These are phyloP conservation scores for Cynodonichthys magdalenae DNA, from an alignment of 2,797 vertebrate species.

Conservation along the genomic window DNA sequence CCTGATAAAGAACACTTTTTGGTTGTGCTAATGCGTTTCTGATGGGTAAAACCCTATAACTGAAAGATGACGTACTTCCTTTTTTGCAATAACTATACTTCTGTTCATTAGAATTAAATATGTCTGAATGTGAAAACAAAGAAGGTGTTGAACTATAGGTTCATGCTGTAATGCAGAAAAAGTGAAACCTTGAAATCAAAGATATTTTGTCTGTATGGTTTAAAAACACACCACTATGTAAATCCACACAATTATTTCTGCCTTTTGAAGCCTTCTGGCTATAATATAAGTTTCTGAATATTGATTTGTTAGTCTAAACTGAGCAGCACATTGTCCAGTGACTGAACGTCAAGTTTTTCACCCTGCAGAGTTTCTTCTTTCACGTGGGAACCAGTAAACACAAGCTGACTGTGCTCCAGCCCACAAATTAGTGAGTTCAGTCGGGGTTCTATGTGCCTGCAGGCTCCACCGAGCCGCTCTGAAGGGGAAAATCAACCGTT, in stretches of 20 bases:
- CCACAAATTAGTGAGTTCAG: conserved; percentile 57
- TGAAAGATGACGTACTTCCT: too few relatives aligned
- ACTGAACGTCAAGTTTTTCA: conserved; percentile 1
- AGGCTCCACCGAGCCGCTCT: conserved; percentile 50
- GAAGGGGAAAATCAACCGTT: conserved; percentile 51
- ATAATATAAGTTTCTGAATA: not conserved
- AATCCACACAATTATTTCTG: not conserved
- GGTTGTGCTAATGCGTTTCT: too few relatives aligned
- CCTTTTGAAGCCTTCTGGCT: not conserved
- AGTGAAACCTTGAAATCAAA: too few relatives aligned
- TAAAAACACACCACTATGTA: too few relatives aligned
- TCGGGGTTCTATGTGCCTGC: conserved; percentile 44
- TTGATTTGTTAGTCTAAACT: not conserved
- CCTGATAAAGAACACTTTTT: too few relatives aligned
- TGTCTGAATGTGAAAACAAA: too few relatives aligned
- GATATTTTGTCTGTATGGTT: too few relatives aligned
- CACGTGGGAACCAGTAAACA: conserved; percentile 55
- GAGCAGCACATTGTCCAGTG: not conserved
- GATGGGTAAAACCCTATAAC: too few relatives aligned
- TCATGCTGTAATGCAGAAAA: too few relatives aligned
- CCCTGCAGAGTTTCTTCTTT: conserved; percentile 25
- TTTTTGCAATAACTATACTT: too few relatives aligned
- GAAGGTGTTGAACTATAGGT: too few relatives aligned
- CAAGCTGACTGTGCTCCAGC: conserved; percentile 38
- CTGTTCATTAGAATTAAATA: too few relatives aligned